A percentile compares a stretch with the other conserved stretches of the same genome.
phyloP scores from a whole-genome alignment of 2,797 vertebrate species.

The Microctenopoma stevenorrisi region DNA sequence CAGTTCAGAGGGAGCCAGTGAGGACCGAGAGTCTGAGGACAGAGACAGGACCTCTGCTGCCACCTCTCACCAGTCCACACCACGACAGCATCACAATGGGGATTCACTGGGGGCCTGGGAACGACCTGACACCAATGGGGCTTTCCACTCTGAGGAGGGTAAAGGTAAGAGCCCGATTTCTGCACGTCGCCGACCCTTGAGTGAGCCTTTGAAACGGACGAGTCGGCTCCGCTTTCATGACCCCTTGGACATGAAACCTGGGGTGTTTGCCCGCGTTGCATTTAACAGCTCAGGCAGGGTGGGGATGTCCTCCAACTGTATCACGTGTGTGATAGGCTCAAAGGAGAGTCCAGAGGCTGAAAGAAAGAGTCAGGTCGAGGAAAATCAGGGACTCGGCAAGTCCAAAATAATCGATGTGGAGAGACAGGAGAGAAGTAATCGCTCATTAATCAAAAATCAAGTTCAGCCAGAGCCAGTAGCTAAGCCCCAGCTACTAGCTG shows the following conservation, averaged over 20 bases:
- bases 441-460: constrained; percentile 45
- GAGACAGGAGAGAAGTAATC: constrained; percentile 33
- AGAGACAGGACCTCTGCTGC: constrained; percentile 69
- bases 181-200: constrained; percentile 76
- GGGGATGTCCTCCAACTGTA: constrained; percentile 92
- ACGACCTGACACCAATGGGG: constrained; percentile 79
- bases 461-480: constrained; percentile 38
- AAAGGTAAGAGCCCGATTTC: constrained; percentile 91
- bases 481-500: constrained; percentile 23
- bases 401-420: constrained; percentile 23
- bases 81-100: constrained; percentile 58
- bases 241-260: constrained; percentile 76
- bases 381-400: constrained; percentile 30
- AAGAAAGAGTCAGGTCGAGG: constrained; percentile 66
- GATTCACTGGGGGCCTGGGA: constrained; percentile 71
- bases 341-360: constrained; percentile 88
- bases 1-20: constrained; percentile 87
- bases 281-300: constrained; percentile 88
- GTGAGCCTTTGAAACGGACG: constrained; percentile 86
- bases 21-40: constrained; percentile 85
- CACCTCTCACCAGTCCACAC: constrained; percentile 60
- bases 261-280: constrained; percentile 86
- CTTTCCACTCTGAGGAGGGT: constrained; percentile 82
- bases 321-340: constrained; percentile 90
- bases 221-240: constrained; percentile 81